Base-by-base conservation (phyloP, 2,797 vertebrate genomes). In the Gorsachius magnificus region DNA sequence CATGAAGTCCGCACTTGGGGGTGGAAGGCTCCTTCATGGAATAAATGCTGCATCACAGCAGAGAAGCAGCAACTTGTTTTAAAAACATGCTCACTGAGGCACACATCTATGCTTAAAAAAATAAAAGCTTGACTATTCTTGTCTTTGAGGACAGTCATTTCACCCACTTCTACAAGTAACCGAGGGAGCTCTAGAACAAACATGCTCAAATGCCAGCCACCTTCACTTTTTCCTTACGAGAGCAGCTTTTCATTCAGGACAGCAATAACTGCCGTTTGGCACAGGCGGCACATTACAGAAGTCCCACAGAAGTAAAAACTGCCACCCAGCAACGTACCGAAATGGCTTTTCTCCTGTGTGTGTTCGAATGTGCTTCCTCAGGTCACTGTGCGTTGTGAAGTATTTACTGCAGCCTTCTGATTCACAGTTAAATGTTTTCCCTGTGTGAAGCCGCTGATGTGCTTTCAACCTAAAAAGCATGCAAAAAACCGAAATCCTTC, bases 361-460 rank as follows among this genome's bases (percentile, higher is more conserved):
- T 46, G 99, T 99, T 88, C 99, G 99, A 96, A 99, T 99, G 98
- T 99, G 99, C 98, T 99, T 99, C 98, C 99, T 99, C 98, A 99
- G 98, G 98, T 99, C 99, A 31, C 99, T 99, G 98, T 99, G 99
- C 26, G 99, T 99, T 84, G 99, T 99, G 97, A 99, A 99, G 98
- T 99, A 99, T 97, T 99, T 99, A 97, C 99, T 99, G 98, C 99
- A 99, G 98, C 99, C 99, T 97, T 99, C 99, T 9, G 99, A 99
- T 98, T 99, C 99, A 98, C 99, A 99, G 99, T 99, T 99, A 98
- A 99, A 99, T 4, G 99, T 99, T 97, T 99, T 99, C 97, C 99
- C 99, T 85, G 99, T 99, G 98, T 99, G 99, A 97, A 99, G 99
- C 97, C 99, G 99, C 98, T 99, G 99, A 98, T 99, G 99, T 98